Conservation (phyloP, 2,888 invertebrate genomes). For the Tortrix viridana region DNA sequence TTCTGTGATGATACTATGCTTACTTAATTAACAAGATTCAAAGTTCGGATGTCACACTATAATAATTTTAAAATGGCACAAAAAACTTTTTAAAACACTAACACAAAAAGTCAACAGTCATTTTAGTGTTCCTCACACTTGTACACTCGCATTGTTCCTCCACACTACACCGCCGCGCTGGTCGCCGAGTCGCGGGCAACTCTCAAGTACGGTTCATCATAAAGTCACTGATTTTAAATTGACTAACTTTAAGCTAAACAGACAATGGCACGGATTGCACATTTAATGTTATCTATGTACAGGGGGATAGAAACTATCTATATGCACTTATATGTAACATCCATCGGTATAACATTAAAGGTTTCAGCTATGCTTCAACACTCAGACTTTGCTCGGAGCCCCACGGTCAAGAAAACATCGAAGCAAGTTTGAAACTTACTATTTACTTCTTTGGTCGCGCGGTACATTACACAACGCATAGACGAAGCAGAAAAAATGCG, state of each 20-base stretch:
- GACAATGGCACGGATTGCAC: conserved; percentile 85
- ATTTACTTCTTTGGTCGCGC: conserved; percentile 29
- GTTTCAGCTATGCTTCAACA: conserved; percentile 61
- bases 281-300: conserved; percentile 77
- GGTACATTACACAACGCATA: conserved; percentile 18
- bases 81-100: conserved; percentile 83
- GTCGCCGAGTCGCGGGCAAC: conserved; percentile 42
- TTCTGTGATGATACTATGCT: conserved; percentile 79
- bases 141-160: conserved; percentile 56
- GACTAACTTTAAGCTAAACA: conserved; percentile 80
- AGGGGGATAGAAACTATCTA: conserved; percentile 70
- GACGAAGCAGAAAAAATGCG: conserved; percentile 5
- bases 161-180: conserved; percentile 55
- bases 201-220: conserved; percentile 44
- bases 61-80: conserved; percentile 83
- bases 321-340: conserved; percentile 60
- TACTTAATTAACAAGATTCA: conserved; percentile 80
- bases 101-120: conserved; percentile 81
- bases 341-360: conserved; percentile 58
- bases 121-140: conserved; percentile 69
- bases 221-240: conserved; percentile 68
- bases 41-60: conserved; percentile 84
- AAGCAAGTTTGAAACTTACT: conserved; percentile 19
- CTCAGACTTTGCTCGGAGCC: conserved; percentile 38
- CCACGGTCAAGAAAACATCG: conserved; percentile 15